Evolutionary conservation across 2,888 invertebrate species (phyloP).

Genomic region (Drosophila barbarae): DNA sequence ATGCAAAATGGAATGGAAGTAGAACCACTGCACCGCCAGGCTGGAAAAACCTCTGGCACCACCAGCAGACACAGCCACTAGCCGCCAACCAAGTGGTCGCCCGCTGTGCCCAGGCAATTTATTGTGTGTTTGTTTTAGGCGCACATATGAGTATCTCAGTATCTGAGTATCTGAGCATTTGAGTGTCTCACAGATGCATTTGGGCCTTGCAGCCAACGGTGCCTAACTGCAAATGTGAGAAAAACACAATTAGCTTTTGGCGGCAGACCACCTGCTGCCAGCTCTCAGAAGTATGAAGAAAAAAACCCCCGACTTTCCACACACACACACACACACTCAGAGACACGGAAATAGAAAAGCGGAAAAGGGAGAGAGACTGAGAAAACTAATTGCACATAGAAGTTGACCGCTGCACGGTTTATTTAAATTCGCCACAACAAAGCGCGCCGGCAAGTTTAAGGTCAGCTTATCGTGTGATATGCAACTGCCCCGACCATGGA

Average conservation of each 20-base stretch:
- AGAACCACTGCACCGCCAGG: conserved; percentile 45
- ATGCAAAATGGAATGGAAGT: conserved; percentile 69
- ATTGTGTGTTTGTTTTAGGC: conserved; percentile 73
- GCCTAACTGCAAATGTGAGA: conserved; percentile 72
- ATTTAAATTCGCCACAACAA: conserved; percentile 62
- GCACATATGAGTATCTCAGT: conserved; percentile 55
- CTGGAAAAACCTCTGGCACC: conserved; percentile 19
- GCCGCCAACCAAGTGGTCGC: conserved; percentile 39
- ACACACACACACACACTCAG: conserved; percentile 15
- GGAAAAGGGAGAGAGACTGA: conserved; percentile 27
- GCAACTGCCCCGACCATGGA: conserved; percentile 53
- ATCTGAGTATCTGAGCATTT: conserved; percentile 17
- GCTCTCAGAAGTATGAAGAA: conserved; percentile 39
- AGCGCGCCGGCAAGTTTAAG: conserved; percentile 71
- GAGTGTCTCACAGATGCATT: conserved; percentile 55
- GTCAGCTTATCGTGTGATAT: conserved; percentile 62
- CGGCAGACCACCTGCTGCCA: conserved; percentile 72
- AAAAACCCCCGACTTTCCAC: conserved; percentile 60
- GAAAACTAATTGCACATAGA: conserved; percentile 70
- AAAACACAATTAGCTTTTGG: conserved; percentile 76
- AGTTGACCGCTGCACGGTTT: conserved; percentile 63
- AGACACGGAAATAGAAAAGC: conserved; percentile 18
- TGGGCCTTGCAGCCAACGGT: conserved; percentile 22
- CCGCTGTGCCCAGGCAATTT: conserved; percentile 71
- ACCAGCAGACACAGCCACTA: conserved; percentile 25